Evolutionary conservation across 2,888 invertebrate species (phyloP), one percentile per base, ranked within the genome.

Genomic region (Drosophila mimetica): DNA sequence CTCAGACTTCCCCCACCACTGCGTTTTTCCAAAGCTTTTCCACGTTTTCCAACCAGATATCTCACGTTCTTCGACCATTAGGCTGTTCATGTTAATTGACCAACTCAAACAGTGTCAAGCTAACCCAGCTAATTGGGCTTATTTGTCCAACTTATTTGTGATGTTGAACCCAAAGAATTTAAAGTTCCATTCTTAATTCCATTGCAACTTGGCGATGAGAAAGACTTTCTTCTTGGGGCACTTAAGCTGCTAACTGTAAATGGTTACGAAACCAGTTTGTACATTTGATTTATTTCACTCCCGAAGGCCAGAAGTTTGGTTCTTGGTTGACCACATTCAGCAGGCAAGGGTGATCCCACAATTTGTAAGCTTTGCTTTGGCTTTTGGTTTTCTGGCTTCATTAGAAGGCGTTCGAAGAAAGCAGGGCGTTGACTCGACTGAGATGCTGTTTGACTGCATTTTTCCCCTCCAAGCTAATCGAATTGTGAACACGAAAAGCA

Each of bases 381-480:
- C 34, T 71, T 36, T 47, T 55, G 53, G 30, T 25, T 41, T 52
- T 51, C 46, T 41, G 37, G 30, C 41, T 72, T 63, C 65, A 70
- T 70, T 70, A 72, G 52, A 72, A 63, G 63, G 18, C 57, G 13
- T 50, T 37, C 14, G 28, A 32, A 11, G 47, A 71, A 32, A 11
- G 47, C 61, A 72, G 64, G 67, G 66, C 75, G 61, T 79, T 76
- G 58, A 73, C 79, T 80, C 46, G 34, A 20, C 28, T 6, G 58
- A 60, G 74, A 78, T 71, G 87, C 87, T 75, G 80, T 63, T 66
- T 79, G 86, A 86, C 82, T 71, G 87, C 87, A 86, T 81, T 81
- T 60, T 51, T 39, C 8, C 47, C 41, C 16, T 16, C 28, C 18
- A 44, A 61, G 67, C 67, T 79, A 83, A 79, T 86, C 75, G 71